Percentiles rank a stretch among this genome's conserved stretches.
These are phyloP conservation scores for Cosmia pyralina DNA, from an alignment of 2,888 invertebrate genomes.

Conservation along the genomic window DNA sequence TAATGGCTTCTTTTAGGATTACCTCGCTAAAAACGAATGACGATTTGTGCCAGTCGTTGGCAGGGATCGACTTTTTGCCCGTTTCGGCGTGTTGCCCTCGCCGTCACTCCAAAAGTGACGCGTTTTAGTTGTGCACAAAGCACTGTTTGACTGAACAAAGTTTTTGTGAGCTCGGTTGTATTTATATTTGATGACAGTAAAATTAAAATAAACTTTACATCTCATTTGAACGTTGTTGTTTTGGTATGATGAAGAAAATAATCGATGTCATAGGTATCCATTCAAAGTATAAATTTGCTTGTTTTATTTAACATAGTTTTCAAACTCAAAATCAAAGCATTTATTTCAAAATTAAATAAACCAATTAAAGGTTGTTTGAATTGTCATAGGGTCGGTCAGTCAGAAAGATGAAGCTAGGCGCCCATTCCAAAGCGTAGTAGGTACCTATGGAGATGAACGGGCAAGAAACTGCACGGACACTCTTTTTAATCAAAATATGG, in stretches of 20 bases:
- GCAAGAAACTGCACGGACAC: no score
- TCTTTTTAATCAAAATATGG: no score
- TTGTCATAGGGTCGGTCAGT: no score
- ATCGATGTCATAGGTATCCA: no score
- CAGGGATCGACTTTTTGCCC: constrained; percentile 41
- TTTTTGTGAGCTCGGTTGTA: background rate
- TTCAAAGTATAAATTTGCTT: no score
- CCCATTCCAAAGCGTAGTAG: no score
- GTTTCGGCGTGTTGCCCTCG: constrained; percentile 5
- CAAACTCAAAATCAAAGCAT: no score
- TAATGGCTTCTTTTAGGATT: constrained; percentile 73
- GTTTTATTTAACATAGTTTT: no score
- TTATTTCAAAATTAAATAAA: no score
- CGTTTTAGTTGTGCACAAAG: constrained; percentile 1
- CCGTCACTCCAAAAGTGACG: constrained; percentile 1
- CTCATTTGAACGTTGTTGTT: background rate
- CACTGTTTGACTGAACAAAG: background rate
- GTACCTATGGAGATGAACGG: no score
- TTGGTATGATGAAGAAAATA: background rate
- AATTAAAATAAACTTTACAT: background rate
- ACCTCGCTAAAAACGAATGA: constrained; percentile 66
- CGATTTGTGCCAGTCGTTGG: constrained; percentile 72
- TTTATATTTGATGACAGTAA: background rate
- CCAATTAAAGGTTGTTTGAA: no score
- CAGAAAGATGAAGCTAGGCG: no score